phyloP scores from a whole-genome alignment of 2,888 invertebrate genomes.

The Hypomecis punctinalis region DNA sequence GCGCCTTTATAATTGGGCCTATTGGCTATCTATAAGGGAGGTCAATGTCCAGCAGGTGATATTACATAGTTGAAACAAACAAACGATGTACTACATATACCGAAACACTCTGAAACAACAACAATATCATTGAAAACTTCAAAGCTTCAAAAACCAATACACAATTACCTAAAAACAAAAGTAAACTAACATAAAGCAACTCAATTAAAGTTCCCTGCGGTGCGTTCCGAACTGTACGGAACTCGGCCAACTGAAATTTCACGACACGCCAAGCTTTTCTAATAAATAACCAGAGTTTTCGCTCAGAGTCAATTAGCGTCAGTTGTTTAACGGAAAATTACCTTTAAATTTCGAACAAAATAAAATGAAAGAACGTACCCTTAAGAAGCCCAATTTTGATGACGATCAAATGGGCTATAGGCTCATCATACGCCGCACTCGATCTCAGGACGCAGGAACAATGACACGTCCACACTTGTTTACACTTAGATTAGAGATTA shows the following conservation, averaged over 20 bases:
- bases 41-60: too few relatives aligned
- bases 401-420: not conserved
- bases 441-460: too few relatives aligned
- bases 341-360: conserved; percentile 31
- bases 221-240: conserved; percentile 41
- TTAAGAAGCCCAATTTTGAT: too few relatives aligned
- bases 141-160: conserved; percentile 8
- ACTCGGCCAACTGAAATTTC: conserved; percentile 43
- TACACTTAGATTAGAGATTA: too few relatives aligned
- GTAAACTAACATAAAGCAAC: conserved; percentile 38
- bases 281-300: conserved; percentile 55
- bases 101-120: not conserved
- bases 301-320: conserved; percentile 58
- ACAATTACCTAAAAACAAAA: conserved; percentile 25
- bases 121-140: not conserved
- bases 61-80: too few relatives aligned
- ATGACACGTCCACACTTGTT: too few relatives aligned
- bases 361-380: too few relatives aligned
- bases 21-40: too few relatives aligned
- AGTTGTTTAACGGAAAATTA: conserved; percentile 53
- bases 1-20: too few relatives aligned
- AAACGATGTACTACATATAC: too few relatives aligned
- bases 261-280: conserved; percentile 47
- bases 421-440: too few relatives aligned
- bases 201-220: conserved; percentile 48